These are phyloP conservation scores for Hydroisotoma schaefferi DNA, from an alignment of 2,888 invertebrate genomes.

Conservation along the genomic window DNA sequence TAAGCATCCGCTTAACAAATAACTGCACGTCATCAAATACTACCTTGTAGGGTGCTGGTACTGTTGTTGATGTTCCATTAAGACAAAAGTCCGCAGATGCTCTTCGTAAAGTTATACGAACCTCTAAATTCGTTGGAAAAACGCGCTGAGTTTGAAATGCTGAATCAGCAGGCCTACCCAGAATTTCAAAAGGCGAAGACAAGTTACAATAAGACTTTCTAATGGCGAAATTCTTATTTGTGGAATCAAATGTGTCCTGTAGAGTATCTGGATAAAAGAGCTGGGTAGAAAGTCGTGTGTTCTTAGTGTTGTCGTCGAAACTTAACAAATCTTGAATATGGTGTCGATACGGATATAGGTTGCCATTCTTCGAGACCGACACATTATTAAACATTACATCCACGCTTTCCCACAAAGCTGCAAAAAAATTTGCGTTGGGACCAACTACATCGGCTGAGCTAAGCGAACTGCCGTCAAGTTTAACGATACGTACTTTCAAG, in stretches of 20 bases:
- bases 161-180: background rate
- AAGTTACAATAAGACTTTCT: background rate
- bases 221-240: background rate
- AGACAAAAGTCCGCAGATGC: background rate
- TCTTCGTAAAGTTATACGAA: background rate
- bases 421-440: background rate
- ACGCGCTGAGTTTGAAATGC: background rate
- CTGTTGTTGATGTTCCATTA: background rate
- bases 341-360: background rate
- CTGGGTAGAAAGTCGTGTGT: background rate
- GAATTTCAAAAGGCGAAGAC: background rate
- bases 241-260: constrained; percentile 5
- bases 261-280: background rate
- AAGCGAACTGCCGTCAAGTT: background rate
- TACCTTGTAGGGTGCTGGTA: background rate
- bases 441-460: background rate
- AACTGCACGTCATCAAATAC: constrained; percentile 7
- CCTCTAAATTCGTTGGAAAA: background rate
- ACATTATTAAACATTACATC: background rate
- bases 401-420: background rate
- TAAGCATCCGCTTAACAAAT: background rate
- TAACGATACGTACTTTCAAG: background rate
- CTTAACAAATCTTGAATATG: background rate
- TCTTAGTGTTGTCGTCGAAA: background rate
- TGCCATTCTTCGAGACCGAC: background rate